Conservation (phyloP, 2,888 invertebrate genomes). For the Cecidostiba fungosa region DNA sequence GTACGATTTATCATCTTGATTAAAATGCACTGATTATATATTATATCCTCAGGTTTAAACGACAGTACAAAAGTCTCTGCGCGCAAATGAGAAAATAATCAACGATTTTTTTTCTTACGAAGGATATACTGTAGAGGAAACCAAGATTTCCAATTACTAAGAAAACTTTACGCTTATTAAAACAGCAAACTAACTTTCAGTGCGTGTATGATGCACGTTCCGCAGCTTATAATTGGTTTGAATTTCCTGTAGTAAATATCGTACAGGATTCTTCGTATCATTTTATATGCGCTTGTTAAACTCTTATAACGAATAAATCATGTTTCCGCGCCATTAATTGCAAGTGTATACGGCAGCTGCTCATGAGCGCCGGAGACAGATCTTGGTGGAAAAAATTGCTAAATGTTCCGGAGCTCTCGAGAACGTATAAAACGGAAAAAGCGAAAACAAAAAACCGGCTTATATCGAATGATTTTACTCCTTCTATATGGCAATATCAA, state of each 20-base stretch:
- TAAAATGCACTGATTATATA: too few species aligned
- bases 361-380: background rate
- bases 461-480: background rate
- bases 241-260: background rate
- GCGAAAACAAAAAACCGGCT: conserved; percentile 9
- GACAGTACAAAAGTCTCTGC: too few species aligned
- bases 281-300: background rate
- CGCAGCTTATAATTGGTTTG: background rate
- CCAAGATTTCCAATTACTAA: too few species aligned
- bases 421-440: background rate
- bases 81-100: too few species aligned
- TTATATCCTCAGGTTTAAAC: too few species aligned
- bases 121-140: too few species aligned
- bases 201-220: background rate
- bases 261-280: background rate
- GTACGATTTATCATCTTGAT: too few species aligned
- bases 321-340: conserved; percentile 12
- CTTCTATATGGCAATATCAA: background rate
- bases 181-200: too few species aligned
- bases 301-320: background rate
- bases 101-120: too few species aligned
- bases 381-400: background rate
- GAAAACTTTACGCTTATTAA: too few species aligned
- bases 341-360: background rate
- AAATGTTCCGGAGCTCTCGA: background rate